Percentiles rank a stretch among this genome's conserved stretches.
These are phyloP conservation scores for Agrochola lychnidis DNA, from an alignment of 2,888 invertebrate genomes.

Conservation along the genomic window DNA sequence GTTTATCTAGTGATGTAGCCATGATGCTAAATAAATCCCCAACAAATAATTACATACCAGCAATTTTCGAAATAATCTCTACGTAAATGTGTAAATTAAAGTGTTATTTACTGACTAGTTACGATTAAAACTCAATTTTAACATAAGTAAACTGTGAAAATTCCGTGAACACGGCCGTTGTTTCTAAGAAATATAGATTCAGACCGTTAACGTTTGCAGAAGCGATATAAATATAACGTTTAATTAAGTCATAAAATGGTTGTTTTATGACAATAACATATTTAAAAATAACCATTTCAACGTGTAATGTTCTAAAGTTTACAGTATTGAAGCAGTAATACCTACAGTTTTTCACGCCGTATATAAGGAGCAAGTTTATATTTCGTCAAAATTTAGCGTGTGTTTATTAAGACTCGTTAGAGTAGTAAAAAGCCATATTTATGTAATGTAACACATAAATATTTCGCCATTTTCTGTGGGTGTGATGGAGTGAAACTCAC, in stretches of 20 bases:
- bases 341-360: constrained; percentile 32
- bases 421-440: constrained; percentile 56
- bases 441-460: constrained; percentile 50
- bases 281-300: constrained; percentile 53
- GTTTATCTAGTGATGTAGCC: constrained; percentile 28
- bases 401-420: constrained; percentile 40
- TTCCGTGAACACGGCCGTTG: constrained; percentile 28
- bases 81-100: constrained; percentile 38
- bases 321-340: constrained; percentile 28
- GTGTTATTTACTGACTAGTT: constrained; percentile 34
- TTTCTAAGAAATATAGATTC: constrained; percentile 52
- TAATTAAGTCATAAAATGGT: constrained; percentile 63
- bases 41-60: constrained; percentile 33
- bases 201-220: constrained; percentile 45
- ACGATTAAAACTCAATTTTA: constrained; percentile 37
- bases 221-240: constrained; percentile 63
- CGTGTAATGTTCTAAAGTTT: constrained; percentile 21
- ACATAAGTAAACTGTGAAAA: constrained; percentile 37
- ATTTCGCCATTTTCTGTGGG: constrained; percentile 37
- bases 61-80: constrained; percentile 36
- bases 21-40: constrained; percentile 38
- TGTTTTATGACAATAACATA: constrained; percentile 58
- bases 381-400: constrained; percentile 54
- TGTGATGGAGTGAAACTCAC: constrained; percentile 36
- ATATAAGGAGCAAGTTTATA: constrained; percentile 43